Base-by-base conservation (phyloP, 2,888 invertebrate genomes). In the Cataglyphis rosenhaueri region DNA sequence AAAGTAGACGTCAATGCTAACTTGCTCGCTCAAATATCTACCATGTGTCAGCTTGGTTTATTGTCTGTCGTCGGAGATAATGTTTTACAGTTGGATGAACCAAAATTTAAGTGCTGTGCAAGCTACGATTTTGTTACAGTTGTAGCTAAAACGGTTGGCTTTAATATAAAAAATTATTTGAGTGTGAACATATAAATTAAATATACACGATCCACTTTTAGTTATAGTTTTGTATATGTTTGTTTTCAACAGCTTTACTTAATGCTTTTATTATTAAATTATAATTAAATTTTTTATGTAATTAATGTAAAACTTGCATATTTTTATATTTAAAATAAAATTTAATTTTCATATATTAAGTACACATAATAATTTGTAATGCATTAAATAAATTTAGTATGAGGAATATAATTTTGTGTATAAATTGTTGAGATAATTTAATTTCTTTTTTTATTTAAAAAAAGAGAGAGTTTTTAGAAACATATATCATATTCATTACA, bases 21-120 rank as follows among this genome's bases (percentile, higher is more conserved):
- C 93, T 95, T 99, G n/a, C 95, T 98, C 52, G 97, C 97, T 1
- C 98, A 98, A 95, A 97, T 99, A 88, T 97, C 98, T 0, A 97
- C 98, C 10, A 95, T 99, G 91, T 98, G 98, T 1, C 97, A 98
- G 92, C 95, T 99, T 5, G 97, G 97, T 91, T 95, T 99, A 57
- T 95, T 99, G 74, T 96, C 97, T 12, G 95, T 95, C 1, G 96
- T 97, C 0, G 97, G 97, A 71, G 97, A 97, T 91, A 96, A 96
- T 84, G 96, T 96, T 92, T 95, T 98, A 38, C 97, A 98, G 86
- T 95, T 98, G 41, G 97, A 98, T 86, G 96, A 96, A 0, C 97
- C 98, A 0, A 98, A 98, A 92, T 97, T 98, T 91, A 98, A 98
- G 94, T 98, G 98, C 94, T 97, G 97, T 41, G 97, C 98, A 5